Evolutionary conservation across 2,113 vertebrate species (phyloP).

Genomic region (Nothobranchius kuhntae): DNA sequence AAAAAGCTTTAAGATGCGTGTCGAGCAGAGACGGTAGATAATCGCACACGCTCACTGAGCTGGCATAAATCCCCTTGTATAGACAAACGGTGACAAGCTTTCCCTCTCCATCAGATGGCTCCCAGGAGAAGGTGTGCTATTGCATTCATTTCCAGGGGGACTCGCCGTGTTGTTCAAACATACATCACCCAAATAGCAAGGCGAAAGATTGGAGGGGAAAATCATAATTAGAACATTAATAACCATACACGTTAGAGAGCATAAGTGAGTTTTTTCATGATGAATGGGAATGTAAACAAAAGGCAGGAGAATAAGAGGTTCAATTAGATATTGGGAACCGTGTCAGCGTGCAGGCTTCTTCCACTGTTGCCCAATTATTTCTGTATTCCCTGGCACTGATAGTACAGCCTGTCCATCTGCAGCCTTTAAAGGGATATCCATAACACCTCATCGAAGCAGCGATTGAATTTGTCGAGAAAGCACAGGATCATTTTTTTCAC

Average conservation of each 20-base stretch:
- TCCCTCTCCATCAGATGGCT: constrained; percentile 45
- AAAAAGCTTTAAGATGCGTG: constrained; percentile 35
- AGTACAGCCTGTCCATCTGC: constrained; percentile 66
- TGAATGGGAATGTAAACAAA: constrained; percentile 68
- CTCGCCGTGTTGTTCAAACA: constrained; percentile 43
- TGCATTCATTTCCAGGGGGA: constrained; percentile 46
- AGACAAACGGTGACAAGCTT: constrained; percentile 52
- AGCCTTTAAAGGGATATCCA: constrained; percentile 72
- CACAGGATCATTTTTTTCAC: constrained; percentile 11
- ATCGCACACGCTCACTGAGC: constrained; percentile 39
- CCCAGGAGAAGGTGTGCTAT: constrained; percentile 56
- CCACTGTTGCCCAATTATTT: constrained; percentile 73
- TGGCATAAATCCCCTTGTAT: constrained; percentile 52
- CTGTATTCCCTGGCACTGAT: constrained; percentile 64
- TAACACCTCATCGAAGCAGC: constrained; percentile 58
- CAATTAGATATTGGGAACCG: constrained; percentile 51
- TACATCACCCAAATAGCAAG: constrained; percentile 62
- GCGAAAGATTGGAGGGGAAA: constrained; percentile 61
- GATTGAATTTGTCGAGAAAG: constrained; percentile 59
- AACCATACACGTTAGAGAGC: constrained; percentile 67
- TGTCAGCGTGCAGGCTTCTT: constrained; percentile 49
- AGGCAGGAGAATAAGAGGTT: constrained; percentile 53
- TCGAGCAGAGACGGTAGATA: constrained; percentile 40
- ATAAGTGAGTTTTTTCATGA: constrained; percentile 60
- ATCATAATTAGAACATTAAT: constrained; percentile 76